Evolutionary conservation across 2,888 invertebrate species (phyloP), one percentile per base, ranked within the genome.

Genomic region (Dioctria linearis): DNA sequence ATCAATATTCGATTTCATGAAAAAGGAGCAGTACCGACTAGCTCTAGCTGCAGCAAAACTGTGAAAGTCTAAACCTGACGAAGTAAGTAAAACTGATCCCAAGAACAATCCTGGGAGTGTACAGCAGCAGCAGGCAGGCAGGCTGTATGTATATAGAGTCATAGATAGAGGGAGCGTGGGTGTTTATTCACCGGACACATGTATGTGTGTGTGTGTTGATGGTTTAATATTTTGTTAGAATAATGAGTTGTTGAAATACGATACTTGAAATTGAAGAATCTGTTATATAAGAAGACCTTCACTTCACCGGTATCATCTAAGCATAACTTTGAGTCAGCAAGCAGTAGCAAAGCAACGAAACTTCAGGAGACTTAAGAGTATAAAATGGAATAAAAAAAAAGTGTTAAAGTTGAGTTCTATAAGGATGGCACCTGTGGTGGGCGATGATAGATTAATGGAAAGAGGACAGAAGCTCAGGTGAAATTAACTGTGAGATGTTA

Each of bases 1-100:
- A 88, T 88, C 86, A 87, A 88, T 88, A 88, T 88, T 88, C 88
- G 87, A 88, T 88, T 88, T 86, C 88, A 88, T 54, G 79, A 79
- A 80, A 82, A 80, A 80, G 75, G 75, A 82, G 66, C 76, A 63
- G 57, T 76, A 25, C 25, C 25, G 0, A 25, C 25, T 25, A 25
- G 25, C 25, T 0, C 25, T 25, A 25, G 76, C 37, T 61, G 76
- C 76, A 76, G 76, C 63, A 49, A 63, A 73, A 73, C 73, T 73
- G 73, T 76, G 76, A 39, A 76, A 76, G 76, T 49, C 76, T 76
- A 76, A 63, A 76, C 76, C 76, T 63, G 63, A 59, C 43, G 76
- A 63, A 61, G 76, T 25, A 25, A 25, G 25, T 63, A 76, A 63
- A 76, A 76, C 76, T 76, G 76, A 61, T 25, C 25, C 76, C 63